Percentiles rank a stretch among this genome's conserved stretches.
These are phyloP conservation scores for Chesias legatella DNA, from an alignment of 2,888 invertebrate species.

Conservation along the genomic window DNA sequence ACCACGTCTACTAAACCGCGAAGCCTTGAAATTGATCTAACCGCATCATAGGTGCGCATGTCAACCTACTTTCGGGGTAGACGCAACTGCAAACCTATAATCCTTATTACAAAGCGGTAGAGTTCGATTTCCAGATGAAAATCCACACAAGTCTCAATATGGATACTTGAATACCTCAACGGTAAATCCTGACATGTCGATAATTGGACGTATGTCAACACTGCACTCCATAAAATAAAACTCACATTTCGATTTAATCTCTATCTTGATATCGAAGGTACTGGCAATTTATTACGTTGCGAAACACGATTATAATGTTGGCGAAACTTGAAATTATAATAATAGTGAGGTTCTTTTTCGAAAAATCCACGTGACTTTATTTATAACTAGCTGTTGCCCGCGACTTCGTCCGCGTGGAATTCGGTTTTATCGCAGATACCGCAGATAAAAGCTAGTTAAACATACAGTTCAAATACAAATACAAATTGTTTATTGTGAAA, in stretches of 20 bases:
- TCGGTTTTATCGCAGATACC: too few relatives aligned
- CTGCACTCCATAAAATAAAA: slow-evolving; percentile 26
- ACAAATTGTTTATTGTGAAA: too few relatives aligned
- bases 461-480: too few relatives aligned
- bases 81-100: slow-evolving; percentile 1
- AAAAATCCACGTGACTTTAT: too few relatives aligned
- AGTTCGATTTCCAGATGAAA: slow-evolving; percentile 20
- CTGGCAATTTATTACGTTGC: too few relatives aligned
- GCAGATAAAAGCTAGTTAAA: too few relatives aligned
- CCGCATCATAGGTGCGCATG: slow-evolving; percentile 61
- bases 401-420: too few relatives aligned
- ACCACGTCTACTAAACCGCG: slow-evolving; percentile 52
- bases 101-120: slow-evolving; percentile 20
- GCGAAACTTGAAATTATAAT: too few relatives aligned
- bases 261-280: slow-evolving; percentile 9
- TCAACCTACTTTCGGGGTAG: slow-evolving; percentile 53
- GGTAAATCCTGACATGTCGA: slow-evolving; percentile 35
- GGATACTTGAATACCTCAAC: slow-evolving; percentile 26
- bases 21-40: slow-evolving; percentile 72
- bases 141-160: slow-evolving; percentile 10
- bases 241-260: slow-evolving; percentile 30
- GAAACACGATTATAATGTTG: too few relatives aligned
- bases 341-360: too few relatives aligned
- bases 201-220: slow-evolving; percentile 48
- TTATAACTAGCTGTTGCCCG: too few relatives aligned